These are phyloP conservation scores for Procavia capensis DNA, from an alignment of 2,113 vertebrate genomes.

Conservation along the genomic window DNA sequence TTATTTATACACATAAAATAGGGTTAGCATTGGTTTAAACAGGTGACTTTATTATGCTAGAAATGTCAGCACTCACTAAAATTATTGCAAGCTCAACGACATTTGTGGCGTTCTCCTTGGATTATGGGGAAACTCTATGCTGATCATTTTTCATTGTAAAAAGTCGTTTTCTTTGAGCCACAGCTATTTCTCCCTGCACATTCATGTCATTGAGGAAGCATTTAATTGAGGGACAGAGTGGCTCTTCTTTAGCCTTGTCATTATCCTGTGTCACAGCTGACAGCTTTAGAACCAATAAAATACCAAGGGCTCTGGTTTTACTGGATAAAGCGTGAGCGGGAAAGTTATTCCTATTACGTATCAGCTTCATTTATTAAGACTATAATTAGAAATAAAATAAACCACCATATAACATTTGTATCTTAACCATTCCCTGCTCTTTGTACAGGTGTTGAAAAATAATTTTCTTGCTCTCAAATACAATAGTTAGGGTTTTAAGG, in stretches of 20 bases:
- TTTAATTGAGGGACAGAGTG: slow-evolving; percentile 62
- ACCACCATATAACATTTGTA: slow-evolving; percentile 65
- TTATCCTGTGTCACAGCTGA: slow-evolving; percentile 73
- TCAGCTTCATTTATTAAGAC: slow-evolving; percentile 76
- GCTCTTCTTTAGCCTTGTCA: slow-evolving; percentile 65
- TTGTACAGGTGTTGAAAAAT: slow-evolving; percentile 59
- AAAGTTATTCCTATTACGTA: slow-evolving; percentile 80
- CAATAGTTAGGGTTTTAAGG: neutral
- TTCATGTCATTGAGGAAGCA: slow-evolving; percentile 59
- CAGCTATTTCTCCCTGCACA: slow-evolving; percentile 21
- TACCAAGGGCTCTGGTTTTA: slow-evolving; percentile 72
- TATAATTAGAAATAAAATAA: slow-evolving; percentile 81
- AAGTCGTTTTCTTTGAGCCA: slow-evolving; percentile 62
- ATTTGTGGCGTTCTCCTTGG: slow-evolving; percentile 3
- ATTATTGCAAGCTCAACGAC: slow-evolving; percentile 3
- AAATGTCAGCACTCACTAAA: slow-evolving; percentile 41
- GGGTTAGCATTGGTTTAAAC: neutral
- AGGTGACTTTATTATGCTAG: slow-evolving; percentile 31
- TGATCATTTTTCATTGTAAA: slow-evolving; percentile 60
- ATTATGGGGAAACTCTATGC: slow-evolving; percentile 15
- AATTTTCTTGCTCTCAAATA: slow-evolving; percentile 5
- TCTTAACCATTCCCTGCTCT: slow-evolving; percentile 72
- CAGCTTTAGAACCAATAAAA: slow-evolving; percentile 81
- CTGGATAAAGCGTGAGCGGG: slow-evolving; percentile 59
- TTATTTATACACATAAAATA: neutral